Base-by-base conservation (phyloP, 2,888 invertebrate genomes). In the Leistus spinibarbis region DNA sequence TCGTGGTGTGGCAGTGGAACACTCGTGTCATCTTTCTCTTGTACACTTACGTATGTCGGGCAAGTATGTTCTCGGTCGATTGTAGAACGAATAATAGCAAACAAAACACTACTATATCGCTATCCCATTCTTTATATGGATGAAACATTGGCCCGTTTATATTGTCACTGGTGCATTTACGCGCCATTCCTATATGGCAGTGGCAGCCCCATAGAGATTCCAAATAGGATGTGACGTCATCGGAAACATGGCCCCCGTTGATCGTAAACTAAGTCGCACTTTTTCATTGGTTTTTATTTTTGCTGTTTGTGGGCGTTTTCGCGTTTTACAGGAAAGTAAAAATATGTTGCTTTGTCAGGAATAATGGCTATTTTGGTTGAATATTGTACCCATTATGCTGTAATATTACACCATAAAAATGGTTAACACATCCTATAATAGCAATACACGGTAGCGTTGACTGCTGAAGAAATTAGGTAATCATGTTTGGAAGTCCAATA, bases 71-170 rank as follows among this genome's bases (percentile, higher is more conserved):
- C 57, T 64, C 27, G 16, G 22, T 62, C 24, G 24, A 23, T 62
- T 20, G 9, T 24, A 62, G 62, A 66, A 53, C 20, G 10, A 54
- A 13, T 54, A 10, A 19, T 19, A 22, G 22, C 20, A 60, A 60
- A 60, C 20, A 60, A 60, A 60, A 60, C 60, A 60, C 20, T 20
- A n/a, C n/a, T n/a, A n/a, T n/a, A n/a, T n/a, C n/a, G n/a, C 60
- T 10, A 19, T 60, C 20, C 20, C 17, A n/a, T n/a, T n/a, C n/a
- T n/a, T n/a, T n/a, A 24, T 13, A 17, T 56, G 69, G 69, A 57
- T 56, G 57, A 22, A 23, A 69, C 57, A 69, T 57, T 69, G 69
- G 56, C 27, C 19, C 57, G 57, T 69, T 69, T 69, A 69, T 57
- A 27, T 69, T 69, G 69, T 27, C 27, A 13, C 27, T 69, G 23